Evolutionary conservation across 2,888 invertebrate species (phyloP), one percentile per base, ranked within the genome.

Genomic region (Atethmia centrago): DNA sequence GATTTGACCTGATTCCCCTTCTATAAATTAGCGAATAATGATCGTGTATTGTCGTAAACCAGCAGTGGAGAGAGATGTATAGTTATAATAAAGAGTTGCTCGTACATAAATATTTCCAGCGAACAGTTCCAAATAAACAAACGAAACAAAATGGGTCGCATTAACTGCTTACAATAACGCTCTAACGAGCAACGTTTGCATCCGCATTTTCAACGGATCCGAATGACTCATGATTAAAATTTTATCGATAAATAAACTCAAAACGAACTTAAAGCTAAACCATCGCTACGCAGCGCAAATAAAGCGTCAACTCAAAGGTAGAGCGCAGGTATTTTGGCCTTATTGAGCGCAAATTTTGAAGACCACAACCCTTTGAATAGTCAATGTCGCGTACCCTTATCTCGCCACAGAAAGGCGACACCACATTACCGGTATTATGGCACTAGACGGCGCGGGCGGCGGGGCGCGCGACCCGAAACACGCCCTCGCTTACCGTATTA

Each of bases 281-380:
- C 87, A 87, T 84, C 85, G 85, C 74, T 82, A 80, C 73, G 79
- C 82, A 85, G 79, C 85, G 84, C 89, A 90, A 93, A 90, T 90
- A 88, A 86, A 88, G 89, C 91, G 90, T 90, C 88, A 89, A 91
- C 88, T 88, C 90, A 91, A 91, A 93, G 91, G 91, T 92, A 87
- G 84, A 90, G 89, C 88, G 85, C 91, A 93, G 93, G 92, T 95
- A 95, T 95, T 95, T 93, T 91, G 91, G 89, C 94, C 93, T 95
- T 96, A 96, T 96, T 95, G 96, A 95, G 95, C 95, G 94, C 94
- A 95, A 96, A 96, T 96, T 96, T 95, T 95, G 95, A 95, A 92
- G 95, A 95, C 96, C 95, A 91, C 96, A 95, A 93, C 96, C 95
- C 96, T 96, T 96, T 96, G 96, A 96, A 96, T 96, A 96, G 95